Evolutionary conservation across 2,113 vertebrate genomes (phyloP).

Genomic region (Castor canadensis): DNA sequence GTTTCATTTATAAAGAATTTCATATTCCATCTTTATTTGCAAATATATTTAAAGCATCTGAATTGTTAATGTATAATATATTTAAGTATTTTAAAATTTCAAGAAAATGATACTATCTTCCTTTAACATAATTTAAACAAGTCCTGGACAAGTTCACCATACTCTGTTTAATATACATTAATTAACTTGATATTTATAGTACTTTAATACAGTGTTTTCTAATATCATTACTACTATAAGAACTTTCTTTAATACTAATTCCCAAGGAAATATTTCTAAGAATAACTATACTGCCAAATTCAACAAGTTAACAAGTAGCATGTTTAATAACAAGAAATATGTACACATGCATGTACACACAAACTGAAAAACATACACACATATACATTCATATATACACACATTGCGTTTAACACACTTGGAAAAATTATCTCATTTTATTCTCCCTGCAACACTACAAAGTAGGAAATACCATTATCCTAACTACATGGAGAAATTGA

Average conservation of each 20-base stretch:
- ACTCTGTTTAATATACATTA: not conserved
- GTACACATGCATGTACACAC: not conserved
- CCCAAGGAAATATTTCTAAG: constrained; percentile 18
- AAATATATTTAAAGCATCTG: not conserved
- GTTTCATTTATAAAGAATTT: not conserved
- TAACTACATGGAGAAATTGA: not conserved
- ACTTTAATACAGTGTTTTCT: constrained; percentile 1
- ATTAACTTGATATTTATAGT: not conserved
- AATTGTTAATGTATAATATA: not conserved
- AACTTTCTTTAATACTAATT: constrained; percentile 18
- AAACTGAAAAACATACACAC: not conserved
- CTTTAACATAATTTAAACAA: constrained; percentile 22
- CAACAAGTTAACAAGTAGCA: not conserved
- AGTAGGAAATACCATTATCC: not conserved
- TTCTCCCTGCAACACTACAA: not conserved
- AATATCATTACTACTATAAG: not conserved
- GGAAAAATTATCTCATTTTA: not conserved
- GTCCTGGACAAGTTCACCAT: not conserved
- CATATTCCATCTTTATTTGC: not conserved
- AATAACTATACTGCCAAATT: not conserved
- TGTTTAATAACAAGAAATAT: not conserved
- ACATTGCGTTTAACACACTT: not conserved
- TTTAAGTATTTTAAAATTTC: not conserved
- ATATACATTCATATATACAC: not conserved
- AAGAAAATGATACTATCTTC: not conserved